A percentile compares a stretch with the other conserved stretches of the same genome.
Conservation (phyloP, 2,113 vertebrate genomes). For the Melanotaenia duboulayi region DNA sequence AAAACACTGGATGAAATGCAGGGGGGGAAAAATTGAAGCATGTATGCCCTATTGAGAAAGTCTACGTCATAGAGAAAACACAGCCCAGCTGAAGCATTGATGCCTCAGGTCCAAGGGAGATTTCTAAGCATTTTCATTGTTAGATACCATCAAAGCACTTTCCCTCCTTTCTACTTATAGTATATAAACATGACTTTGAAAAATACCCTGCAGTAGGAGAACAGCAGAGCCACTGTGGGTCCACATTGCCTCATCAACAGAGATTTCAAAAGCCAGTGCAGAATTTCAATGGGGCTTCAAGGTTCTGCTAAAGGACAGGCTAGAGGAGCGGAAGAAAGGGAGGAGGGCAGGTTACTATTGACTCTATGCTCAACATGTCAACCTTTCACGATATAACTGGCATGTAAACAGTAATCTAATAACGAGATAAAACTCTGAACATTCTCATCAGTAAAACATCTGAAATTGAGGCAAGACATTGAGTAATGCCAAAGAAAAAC, state of each 20-base stretch:
- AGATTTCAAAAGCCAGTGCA: constrained; percentile 80
- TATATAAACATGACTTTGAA: constrained; percentile 83
- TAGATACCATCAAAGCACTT: constrained; percentile 76
- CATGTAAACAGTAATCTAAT: constrained; percentile 40
- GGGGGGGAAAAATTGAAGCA: background rate
- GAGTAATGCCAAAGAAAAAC: constrained; percentile 13
- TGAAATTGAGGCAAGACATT: constrained; percentile 19
- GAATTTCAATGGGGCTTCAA: constrained; percentile 84
- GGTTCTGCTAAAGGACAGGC: constrained; percentile 81
- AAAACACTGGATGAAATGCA: constrained; percentile 29
- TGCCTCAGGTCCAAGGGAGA: constrained; percentile 60
- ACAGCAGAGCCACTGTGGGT: constrained; percentile 70
- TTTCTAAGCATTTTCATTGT: constrained; percentile 78
- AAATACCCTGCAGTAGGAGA: constrained; percentile 78
- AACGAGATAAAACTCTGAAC: constrained; percentile 6
- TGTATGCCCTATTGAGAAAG: constrained; percentile 34
- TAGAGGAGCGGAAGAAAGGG: constrained; percentile 27
- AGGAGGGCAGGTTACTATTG: constrained; percentile 67
- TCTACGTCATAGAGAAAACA: constrained; percentile 51
- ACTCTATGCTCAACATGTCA: constrained; percentile 70
- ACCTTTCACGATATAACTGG: constrained; percentile 66
- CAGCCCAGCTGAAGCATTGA: constrained; percentile 43
- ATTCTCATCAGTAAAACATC: constrained; percentile 6
- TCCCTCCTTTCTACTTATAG: constrained; percentile 78
- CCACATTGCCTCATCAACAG: constrained; percentile 82